Conservation (phyloP, 2,888 invertebrate species). For the Galeruca laticollis region DNA sequence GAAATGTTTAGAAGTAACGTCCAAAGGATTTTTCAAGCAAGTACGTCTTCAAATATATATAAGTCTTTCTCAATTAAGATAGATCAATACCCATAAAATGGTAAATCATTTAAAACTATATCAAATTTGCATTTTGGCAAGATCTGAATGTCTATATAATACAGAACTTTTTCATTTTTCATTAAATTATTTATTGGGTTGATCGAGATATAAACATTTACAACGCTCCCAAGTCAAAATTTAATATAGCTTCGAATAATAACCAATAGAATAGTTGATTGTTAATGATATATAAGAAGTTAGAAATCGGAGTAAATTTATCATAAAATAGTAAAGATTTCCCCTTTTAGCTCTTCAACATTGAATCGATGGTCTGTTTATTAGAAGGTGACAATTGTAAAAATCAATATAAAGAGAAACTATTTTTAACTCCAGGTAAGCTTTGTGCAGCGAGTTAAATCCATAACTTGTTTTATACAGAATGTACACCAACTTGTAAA, state of each 20-base stretch:
- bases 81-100: too few relatives aligned
- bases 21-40: too few relatives aligned
- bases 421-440: slow-evolving; percentile 5
- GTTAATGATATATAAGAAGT: not conserved
- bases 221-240: not conserved
- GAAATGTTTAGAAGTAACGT: too few relatives aligned
- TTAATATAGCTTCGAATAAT: not conserved
- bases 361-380: not conserved
- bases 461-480: slow-evolving; percentile 5
- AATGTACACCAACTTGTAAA: not conserved
- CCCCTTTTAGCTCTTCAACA: slow-evolving; percentile 23
- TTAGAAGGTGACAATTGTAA: not conserved
- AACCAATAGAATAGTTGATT: not conserved
- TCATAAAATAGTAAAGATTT: slow-evolving; percentile 17
- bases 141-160: too few relatives aligned
- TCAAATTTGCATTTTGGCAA: too few relatives aligned
- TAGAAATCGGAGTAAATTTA: not conserved
- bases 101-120: too few relatives aligned
- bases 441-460: slow-evolving; percentile 1
- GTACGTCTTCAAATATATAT: too few relatives aligned
- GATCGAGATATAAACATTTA: not conserved
- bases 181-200: too few relatives aligned
- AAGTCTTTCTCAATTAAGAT: too few relatives aligned
- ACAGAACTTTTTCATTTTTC: too few relatives aligned
- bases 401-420: not conserved